Base-by-base conservation (phyloP, 2,888 invertebrate genomes). In the Tetragonula carbonaria region DNA sequence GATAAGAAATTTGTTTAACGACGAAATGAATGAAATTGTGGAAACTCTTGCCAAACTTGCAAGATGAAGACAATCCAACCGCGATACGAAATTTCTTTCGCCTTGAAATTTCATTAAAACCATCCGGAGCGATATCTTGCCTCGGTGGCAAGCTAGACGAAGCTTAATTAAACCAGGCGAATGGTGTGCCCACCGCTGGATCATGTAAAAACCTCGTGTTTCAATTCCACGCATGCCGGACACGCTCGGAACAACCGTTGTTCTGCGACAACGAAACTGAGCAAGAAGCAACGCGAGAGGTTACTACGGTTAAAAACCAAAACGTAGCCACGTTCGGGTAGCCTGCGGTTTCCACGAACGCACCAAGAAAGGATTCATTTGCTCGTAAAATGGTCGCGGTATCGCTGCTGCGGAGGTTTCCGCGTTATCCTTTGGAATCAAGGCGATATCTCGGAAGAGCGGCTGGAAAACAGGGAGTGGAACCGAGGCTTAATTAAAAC, bases 401-500 rank as follows among this genome's bases (percentile, higher is more conserved):
- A 67, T 23, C 50, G 28, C 51, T n/a, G 80, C 51, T 13, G 14
- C 16, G 45, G 45, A 57, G 71, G 51, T 71, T 75, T 68, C 68
- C 80, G 71, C 33, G 72, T 45, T 28, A 75, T 65, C 78, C 72
- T 78, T 68, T 63, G 65, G 73, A 84, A 78, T 53, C 72, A 16
- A n/a, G 72, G 57, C 33, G 80, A 77, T 88, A 82, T 77, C 89
- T 82, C 81, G 78, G 70, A 57, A 57, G 68, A 28, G 59, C 21
- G 71, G 63, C 23, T 28, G 62, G 23, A 28, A 45, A 53, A 23
- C 59, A 14, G 50, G 16, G 68, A 3, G 14, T 11, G 21, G 74
- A 65, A 45, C n/a, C 14, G 81, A 73, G 71, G 92, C 92, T 94
- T 94, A 93, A 94, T 94, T 94, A 94, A 94, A 94, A 93, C 93